phyloP scores from a whole-genome alignment of 1,140 invertebrate species.

The Drosophila miranda region DNA sequence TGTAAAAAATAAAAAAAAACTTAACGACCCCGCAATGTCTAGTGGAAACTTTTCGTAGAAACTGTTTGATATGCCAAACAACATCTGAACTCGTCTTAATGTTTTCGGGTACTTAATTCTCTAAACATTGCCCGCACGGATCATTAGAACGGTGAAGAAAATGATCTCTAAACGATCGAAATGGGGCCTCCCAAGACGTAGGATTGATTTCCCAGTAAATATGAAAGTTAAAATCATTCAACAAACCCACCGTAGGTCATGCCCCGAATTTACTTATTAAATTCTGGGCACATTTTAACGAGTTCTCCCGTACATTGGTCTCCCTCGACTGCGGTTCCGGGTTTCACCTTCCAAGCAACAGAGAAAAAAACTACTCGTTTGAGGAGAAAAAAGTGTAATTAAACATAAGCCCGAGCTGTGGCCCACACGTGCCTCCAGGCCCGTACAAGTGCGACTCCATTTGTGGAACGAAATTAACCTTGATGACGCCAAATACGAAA shows the following conservation, averaged over 20 bases:
- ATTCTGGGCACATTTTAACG: too few species aligned
- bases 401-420: constrained; percentile 34
- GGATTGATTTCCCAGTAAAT: too few species aligned
- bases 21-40: constrained; percentile 25
- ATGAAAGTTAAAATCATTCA: too few species aligned
- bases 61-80: constrained; percentile 37
- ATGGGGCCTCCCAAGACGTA: too few species aligned
- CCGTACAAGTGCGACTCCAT: constrained; percentile 27
- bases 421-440: constrained; percentile 58
- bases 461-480: constrained; percentile 67
- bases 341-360: constrained; percentile 21
- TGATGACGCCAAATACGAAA: constrained; percentile 60
- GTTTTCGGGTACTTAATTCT: constrained; percentile 19
- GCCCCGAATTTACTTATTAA: too few species aligned
- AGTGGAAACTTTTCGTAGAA: constrained; percentile 34
- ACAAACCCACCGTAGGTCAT: too few species aligned
- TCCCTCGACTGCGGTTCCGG: constrained; percentile 29
- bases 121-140: constrained; percentile 20
- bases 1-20: constrained; percentile 7
- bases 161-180: background rate
- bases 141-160: background rate
- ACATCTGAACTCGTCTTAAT: constrained; percentile 7
- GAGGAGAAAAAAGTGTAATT: constrained; percentile 9
- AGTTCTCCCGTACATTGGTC: constrained; percentile 12
- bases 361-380: too few species aligned